Evolutionary conservation across 2,113 vertebrate genomes (phyloP).

Genomic region (Pampusana beccarii): DNA sequence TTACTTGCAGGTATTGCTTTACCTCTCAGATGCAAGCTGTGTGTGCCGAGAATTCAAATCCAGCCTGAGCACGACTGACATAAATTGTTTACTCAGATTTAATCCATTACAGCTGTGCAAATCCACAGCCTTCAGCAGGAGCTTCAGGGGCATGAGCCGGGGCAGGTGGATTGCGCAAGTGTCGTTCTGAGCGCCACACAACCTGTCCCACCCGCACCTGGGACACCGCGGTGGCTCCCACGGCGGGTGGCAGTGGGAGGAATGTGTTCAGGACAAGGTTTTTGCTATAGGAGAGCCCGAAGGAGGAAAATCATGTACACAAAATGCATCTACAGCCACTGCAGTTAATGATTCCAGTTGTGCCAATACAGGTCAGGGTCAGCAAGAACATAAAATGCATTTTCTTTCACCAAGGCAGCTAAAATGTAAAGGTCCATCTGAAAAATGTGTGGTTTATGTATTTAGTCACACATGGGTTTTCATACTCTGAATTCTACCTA

Average conservation of each 20-base stretch:
- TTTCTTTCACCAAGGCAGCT: background rate
- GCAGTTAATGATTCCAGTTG: background rate
- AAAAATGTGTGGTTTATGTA: background rate
- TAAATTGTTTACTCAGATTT: background rate
- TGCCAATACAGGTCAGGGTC: background rate
- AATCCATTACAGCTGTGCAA: background rate
- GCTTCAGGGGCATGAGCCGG: background rate
- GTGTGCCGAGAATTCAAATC: background rate
- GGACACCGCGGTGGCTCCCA: background rate
- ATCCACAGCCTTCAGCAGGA: rapidly evolving
- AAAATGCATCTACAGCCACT: background rate
- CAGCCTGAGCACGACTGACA: rapidly evolving
- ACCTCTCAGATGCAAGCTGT: rapidly evolving
- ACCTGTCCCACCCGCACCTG: background rate
- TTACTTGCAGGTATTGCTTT: rapidly evolving
- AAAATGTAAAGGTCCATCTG: background rate
- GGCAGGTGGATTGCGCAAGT: background rate
- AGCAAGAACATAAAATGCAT: background rate
- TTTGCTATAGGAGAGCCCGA: background rate
- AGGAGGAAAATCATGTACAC: rapidly evolving
- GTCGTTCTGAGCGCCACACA: rapidly evolving
- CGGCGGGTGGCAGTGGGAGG: rapidly evolving
- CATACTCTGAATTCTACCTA: background rate
- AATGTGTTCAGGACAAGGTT: rapidly evolving
- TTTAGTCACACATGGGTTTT: background rate